Base-by-base conservation (phyloP, 1,140 invertebrate genomes). In the Steinernema khuongi region DNA sequence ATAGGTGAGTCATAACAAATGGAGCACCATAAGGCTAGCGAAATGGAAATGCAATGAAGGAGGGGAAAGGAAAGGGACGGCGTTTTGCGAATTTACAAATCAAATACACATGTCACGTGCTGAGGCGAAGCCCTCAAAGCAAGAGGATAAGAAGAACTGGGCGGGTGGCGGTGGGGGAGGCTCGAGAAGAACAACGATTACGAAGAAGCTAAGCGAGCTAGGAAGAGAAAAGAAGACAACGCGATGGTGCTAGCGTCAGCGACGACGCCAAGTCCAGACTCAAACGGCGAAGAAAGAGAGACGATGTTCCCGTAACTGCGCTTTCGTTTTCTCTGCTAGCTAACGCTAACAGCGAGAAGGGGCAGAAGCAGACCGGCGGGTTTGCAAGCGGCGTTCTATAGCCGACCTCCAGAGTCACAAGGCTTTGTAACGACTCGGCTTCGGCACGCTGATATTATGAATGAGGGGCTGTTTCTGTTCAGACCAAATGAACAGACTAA, bases 231-330 rank as follows among this genome's bases (percentile, higher is more conserved):
- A 41, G 50, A 60, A 22, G 50, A 60, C 50, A 60, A 60, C 50
- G 50, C 50, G 19, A 26, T 11, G 50, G 14, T 14, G 50, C 50
- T n/a, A 22, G 50, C 50, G 50, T 60, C 50, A 60, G 50, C 50
- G n/a, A n/a, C n/a, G n/a, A 60, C 36, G 36, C 7, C 36, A 41
- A 41, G 50, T 60, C 50, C 50, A 60, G 50, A 60, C 50, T 14
- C 50, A 60, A 60, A 26, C 50, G 22, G 19, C 36, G 4, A n/a
- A 17, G 50, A 60, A 60, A 60, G 50, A 60, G 50, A 60, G 26
- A 60, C 50, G 50, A 60, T 60, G 50, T 60, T 60, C 50, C 50
- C 50, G 50, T 60, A 60, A 60, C 50, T 60, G 50, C 50, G 22
- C 11, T 60, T 11, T 60, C 50, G 50, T 60, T 60, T 60, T 60